Evolutionary conservation across 2,113 vertebrate genomes (phyloP), one percentile per base, ranked within the genome.

Genomic region (Notarius lentiginosus): DNA sequence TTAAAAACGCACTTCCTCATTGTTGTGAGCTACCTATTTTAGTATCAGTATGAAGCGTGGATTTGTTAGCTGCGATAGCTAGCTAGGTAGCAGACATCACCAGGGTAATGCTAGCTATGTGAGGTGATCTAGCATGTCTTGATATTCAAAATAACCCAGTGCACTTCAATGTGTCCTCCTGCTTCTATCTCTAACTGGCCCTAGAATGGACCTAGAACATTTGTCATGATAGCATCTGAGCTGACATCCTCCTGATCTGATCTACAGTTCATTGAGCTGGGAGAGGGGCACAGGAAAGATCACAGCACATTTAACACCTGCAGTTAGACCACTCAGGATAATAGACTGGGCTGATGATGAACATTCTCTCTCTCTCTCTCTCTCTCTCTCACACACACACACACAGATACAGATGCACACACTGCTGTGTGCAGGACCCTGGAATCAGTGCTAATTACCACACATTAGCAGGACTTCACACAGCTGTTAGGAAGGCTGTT

Each of bases 401-500:
- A 47, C 34, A 47, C 34, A 0, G 2, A 53, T 77, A 55, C 49
- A 53, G 49, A 53, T 77, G 75, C 30, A 66, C 30, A 24, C 55
- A 55, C 61, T 81, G 77, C 66, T 86, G 47, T 89, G 63, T 85
- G 70, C 79, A 72, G 58, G 84, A 83, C 86, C 80, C 72, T 82
- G 82, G 89, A 79, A 89, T 87, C 89, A 86, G 89, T 88, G 84
- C 61, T 89, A 87, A 89, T 89, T 88, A 89, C 79, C 86, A 79
- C 63, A 79, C 84, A 89, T 89, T 87, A 88, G 73, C 83, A 83
- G 83, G 82, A 86, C 87, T 86, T 89, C 89, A 89, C 89, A 89
- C 89, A 86, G 89, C 89, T 89, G 86, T 89, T 55, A 17, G 82
- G 73, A 86, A 87, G 88, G 83, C 83, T 89, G 70, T 27, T 77